Percentiles rank a stretch among this genome's conserved stretches.
Conservation (phyloP, 1,140 invertebrate genomes). For the Colletes latitarsis region DNA sequence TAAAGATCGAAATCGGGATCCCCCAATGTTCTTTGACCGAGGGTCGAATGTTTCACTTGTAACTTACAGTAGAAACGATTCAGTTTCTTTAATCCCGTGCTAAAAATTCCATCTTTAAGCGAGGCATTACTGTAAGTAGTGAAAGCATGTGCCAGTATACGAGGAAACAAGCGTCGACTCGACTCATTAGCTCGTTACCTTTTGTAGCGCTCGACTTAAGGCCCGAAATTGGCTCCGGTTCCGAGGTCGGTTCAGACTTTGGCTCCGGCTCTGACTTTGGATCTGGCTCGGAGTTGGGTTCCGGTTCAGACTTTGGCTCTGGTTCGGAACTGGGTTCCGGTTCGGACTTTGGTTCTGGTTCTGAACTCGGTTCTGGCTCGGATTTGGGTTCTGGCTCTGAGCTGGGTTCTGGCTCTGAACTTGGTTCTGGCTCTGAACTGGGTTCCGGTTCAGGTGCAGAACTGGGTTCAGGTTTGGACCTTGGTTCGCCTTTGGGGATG, state of each 20-base stretch:
- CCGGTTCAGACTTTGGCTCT: conserved; percentile 74
- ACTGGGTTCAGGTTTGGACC: conserved; percentile 74
- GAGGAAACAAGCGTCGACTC: conserved; percentile 48
- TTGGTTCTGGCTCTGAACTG: conserved; percentile 78
- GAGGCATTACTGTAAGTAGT: conserved; percentile 4
- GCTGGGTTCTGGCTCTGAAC: conserved; percentile 72
- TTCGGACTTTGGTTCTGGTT: conserved; percentile 79
- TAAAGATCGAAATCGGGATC: no score
- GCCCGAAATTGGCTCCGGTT: conserved; percentile 77
- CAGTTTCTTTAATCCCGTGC: background rate
- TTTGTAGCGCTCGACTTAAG: conserved; percentile 67
- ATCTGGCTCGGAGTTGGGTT: conserved; percentile 50
- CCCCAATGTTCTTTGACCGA: no score
- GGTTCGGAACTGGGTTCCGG: conserved; percentile 75
- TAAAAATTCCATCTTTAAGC: background rate
- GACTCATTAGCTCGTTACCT: conserved; percentile 65
- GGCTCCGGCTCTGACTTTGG: conserved; percentile 72
- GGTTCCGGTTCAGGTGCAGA: conserved; percentile 71
- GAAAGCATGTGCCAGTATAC: conserved; percentile 37
- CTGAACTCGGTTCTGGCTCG: conserved; percentile 76
- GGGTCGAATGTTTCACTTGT: no score
- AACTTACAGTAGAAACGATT: no score
- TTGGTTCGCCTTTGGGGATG: conserved; percentile 64
- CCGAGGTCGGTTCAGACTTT: conserved; percentile 78
- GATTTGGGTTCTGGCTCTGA: conserved; percentile 73